Percentiles rank a stretch among this genome's conserved stretches.
Evolutionary conservation across 1,140 invertebrate species (phyloP).

Genomic region (Colletes latitarsis): DNA sequence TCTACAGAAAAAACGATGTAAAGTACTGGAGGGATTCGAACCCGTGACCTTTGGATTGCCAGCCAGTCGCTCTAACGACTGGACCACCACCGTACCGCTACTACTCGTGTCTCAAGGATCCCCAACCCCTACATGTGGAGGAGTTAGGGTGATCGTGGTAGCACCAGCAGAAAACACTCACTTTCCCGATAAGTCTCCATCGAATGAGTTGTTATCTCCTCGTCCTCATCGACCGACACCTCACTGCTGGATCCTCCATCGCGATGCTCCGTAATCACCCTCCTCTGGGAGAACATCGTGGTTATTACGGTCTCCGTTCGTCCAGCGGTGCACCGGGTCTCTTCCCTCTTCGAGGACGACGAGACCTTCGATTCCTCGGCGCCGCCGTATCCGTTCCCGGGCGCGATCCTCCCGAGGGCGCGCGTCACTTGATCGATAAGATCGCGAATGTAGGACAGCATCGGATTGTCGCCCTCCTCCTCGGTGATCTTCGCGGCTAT

Average conservation of each 20-base stretch:
- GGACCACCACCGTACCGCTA: too few species aligned
- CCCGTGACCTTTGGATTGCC: too few species aligned
- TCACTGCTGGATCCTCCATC: neutral
- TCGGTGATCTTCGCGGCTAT: slow-evolving; percentile 46
- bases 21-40: too few species aligned
- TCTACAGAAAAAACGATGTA: too few species aligned
- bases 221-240: neutral
- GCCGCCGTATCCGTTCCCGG: neutral
- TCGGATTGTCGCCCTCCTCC: slow-evolving; percentile 56
- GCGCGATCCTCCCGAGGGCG: slow-evolving; percentile 37
- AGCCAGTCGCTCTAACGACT: too few species aligned
- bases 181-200: too few species aligned
- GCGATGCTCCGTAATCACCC: neutral
- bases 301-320: slow-evolving; percentile 4
- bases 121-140: too few species aligned
- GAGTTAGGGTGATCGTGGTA: too few species aligned
- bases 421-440: slow-evolving; percentile 59
- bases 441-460: slow-evolving; percentile 62
- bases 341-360: neutral
- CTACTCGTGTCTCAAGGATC: too few species aligned
- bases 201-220: slow-evolving; percentile 1
- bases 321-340: neutral
- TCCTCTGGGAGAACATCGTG: slow-evolving; percentile 7
- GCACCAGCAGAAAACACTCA: too few species aligned
- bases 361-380: neutral